Base-by-base conservation (phyloP, 2,797 vertebrate species). In the Glyptemys insculpta region DNA sequence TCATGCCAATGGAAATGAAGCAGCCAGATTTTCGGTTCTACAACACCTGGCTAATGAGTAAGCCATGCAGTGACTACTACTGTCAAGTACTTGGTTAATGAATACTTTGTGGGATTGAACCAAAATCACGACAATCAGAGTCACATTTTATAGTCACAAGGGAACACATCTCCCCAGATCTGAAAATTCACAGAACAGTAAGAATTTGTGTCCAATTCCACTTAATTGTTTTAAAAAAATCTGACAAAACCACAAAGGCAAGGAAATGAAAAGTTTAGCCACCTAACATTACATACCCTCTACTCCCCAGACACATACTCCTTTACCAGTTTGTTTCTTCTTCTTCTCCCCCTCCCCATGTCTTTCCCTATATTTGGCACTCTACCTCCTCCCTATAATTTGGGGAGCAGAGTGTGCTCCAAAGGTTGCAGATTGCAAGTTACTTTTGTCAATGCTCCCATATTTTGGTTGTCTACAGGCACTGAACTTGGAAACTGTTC, bases 151-250 rank as follows among this genome's bases (percentile, higher is more conserved):
- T 5, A 78, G 11, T 57, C 80, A 91, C 31, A 83, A 84, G 37
- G 8, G 3, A 89, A 88, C 47, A 34, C 83, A 10, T 16, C 87
- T 85, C 79, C 80, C 65, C 49, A 81, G 41, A 68, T 56, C 41
- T 83, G n/a, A 96, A 95, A 91, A 84, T 37, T 87, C 19, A 72
- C 18, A 57, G 12, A 83, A 44, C 15, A 86, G 4, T 4, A 59
- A 25, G 87, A 91, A 74, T n/a, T n/a, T n/a, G 54, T 49, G 1
- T 52, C 6, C 47, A 0, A 0, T 54, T 29, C 41, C 44, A 15
- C 65, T 27, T 34, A 1, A 29, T 27, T 91, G 37, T 74, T 83
- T 79, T 84, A 56, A 90, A 87, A 83, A 62, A 41, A 37, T 25
- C 1, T 59, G 8, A 54, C 1, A 80, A 21, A 85, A 47, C 31